Evolutionary conservation across 2,113 vertebrate genomes (phyloP).

Genomic region (Bungarus multicinctus): DNA sequence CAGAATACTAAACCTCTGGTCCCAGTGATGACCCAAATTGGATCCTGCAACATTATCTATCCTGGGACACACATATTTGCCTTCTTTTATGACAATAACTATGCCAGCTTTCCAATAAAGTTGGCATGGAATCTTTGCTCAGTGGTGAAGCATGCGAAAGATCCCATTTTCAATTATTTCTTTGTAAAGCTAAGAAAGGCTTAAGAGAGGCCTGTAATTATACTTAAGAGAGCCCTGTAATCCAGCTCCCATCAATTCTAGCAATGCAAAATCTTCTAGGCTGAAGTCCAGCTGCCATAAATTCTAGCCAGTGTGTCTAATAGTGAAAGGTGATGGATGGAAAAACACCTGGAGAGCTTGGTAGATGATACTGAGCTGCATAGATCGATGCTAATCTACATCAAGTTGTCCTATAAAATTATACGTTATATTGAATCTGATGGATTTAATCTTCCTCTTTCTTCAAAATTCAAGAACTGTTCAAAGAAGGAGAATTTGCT

Average conservation of each 20-base stretch:
- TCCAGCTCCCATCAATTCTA: not conserved
- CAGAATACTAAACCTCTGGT: not conserved
- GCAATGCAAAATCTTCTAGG: not conserved
- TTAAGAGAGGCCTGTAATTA: not conserved
- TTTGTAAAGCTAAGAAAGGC: not conserved
- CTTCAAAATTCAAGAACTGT: not conserved
- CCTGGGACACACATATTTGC: not conserved
- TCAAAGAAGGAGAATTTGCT: constrained; percentile 54
- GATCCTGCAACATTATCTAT: not conserved
- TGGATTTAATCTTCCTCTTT: not conserved
- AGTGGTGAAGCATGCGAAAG: not conserved
- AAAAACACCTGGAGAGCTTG: not conserved
- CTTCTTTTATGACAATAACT: not conserved
- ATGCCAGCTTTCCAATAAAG: not conserved
- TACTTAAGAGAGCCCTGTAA: not conserved
- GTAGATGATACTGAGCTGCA: not conserved
- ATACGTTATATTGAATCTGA: not conserved
- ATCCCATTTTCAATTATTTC: not conserved
- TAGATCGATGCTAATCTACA: not conserved
- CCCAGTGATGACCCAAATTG: not conserved
- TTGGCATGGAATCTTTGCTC: not conserved
- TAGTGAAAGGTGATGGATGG: not conserved
- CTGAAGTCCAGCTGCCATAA: not conserved
- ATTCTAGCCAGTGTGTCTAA: not conserved
- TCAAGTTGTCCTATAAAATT: not conserved